phyloP scores from a whole-genome alignment of 2,888 invertebrate species.

The Operophtera brumata region DNA sequence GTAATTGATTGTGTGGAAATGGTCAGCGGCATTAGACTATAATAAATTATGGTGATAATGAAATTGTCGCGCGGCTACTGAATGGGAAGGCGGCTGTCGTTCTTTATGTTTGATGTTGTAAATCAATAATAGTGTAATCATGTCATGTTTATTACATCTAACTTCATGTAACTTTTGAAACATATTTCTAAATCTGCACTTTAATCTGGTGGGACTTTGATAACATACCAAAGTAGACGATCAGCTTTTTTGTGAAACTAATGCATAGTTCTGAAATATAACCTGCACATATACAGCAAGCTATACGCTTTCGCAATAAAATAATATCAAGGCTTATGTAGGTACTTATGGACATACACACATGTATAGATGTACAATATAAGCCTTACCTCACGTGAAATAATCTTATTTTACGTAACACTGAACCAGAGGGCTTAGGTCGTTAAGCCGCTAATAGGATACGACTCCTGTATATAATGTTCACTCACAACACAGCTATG shows the following conservation, averaged over 20 bases:
- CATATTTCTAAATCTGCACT: neutral
- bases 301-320: no score
- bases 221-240: no score
- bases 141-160: conserved; percentile 24
- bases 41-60: conserved; percentile 61
- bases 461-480: neutral
- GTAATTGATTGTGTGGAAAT: conserved; percentile 65
- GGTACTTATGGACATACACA: no score
- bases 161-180: neutral
- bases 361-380: conserved; percentile 6
- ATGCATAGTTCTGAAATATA: neutral
- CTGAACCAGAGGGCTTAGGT: conserved; percentile 29
- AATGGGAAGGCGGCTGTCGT: conserved; percentile 47
- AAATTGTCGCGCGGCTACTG: conserved; percentile 53
- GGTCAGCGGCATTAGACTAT: conserved; percentile 41
- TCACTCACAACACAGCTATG: no score
- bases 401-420: conserved; percentile 35
- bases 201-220: neutral
- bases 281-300: neutral
- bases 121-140: conserved; percentile 31
- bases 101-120: conserved; percentile 29
- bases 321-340: no score
- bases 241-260: neutral
- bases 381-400: conserved; percentile 21
- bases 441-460: conserved; percentile 32